Percentiles rank a stretch among this genome's conserved stretches.
Conservation (phyloP, 2,797 vertebrate genomes). For the Acanthiza pusilla region DNA sequence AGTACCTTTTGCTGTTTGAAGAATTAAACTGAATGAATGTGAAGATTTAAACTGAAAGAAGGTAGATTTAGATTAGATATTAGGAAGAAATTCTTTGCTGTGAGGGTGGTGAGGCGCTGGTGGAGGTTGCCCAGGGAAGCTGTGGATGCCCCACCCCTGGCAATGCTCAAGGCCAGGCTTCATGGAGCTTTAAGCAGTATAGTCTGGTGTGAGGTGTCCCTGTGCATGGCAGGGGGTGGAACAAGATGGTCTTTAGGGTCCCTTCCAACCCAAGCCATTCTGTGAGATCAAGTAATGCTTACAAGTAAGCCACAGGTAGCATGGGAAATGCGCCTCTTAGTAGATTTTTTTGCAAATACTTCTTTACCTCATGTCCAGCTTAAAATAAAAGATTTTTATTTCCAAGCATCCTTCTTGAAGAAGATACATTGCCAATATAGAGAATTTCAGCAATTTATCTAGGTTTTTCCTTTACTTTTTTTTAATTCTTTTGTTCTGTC, state of each 20-base stretch:
- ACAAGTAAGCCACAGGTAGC: neutral
- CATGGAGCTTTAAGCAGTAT: neutral
- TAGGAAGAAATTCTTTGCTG: neutral
- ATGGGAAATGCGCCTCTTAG: neutral
- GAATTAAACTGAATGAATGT: neutral
- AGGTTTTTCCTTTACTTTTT: slow-evolving; percentile 22
- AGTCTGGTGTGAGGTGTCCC: neutral
- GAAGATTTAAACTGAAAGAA: neutral
- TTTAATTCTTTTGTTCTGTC: slow-evolving; percentile 76
- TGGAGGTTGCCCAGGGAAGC: neutral
- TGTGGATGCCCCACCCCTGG: neutral
- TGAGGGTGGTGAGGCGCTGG: neutral
- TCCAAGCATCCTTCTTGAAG: neutral
- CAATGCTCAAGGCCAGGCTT: too few species aligned
- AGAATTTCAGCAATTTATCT: neutral
- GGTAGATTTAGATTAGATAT: neutral
- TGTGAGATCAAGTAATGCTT: neutral
- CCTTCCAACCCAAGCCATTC: neutral
- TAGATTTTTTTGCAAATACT: neutral
- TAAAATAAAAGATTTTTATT: neutral
- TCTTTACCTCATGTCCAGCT: neutral
- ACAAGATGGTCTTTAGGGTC: neutral
- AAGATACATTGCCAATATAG: neutral
- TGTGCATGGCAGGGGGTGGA: neutral
- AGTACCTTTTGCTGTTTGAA: neutral